Conservation (phyloP, 2,113 vertebrate genomes). For the Ophthalmolycus amberensis region DNA sequence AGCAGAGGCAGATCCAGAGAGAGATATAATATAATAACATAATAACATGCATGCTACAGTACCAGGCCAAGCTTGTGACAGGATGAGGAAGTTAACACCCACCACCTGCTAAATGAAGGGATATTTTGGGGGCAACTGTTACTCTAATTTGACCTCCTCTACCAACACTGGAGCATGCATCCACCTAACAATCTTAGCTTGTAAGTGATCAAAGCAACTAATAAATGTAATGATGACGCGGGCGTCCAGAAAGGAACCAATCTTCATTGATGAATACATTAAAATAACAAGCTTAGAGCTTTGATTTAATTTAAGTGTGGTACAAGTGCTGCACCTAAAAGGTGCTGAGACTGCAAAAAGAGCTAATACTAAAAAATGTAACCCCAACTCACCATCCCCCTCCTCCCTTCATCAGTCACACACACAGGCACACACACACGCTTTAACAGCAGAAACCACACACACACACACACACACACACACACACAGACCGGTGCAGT, state of each 20-base stretch:
- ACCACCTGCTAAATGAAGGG: not conserved
- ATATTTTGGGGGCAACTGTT: not conserved
- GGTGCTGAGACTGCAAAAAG: slow-evolving; percentile 29
- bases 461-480: not conserved
- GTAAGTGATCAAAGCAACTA: not conserved
- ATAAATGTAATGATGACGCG: not conserved
- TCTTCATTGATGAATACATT: not conserved
- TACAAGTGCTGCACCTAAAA: not conserved
- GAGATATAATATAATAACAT: not conserved
- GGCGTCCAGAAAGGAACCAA: not conserved
- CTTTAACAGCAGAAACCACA: slow-evolving; percentile 4
- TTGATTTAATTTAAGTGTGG: not conserved
- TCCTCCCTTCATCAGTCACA: slow-evolving; percentile 9
- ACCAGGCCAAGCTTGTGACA: not conserved
- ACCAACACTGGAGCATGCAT: not conserved
- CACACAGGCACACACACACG: not conserved
- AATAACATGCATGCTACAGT: not conserved
- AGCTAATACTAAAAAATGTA: slow-evolving; percentile 39
- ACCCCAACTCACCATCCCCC: not conserved
- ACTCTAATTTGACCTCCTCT: not conserved
- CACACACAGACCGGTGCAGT: slow-evolving; percentile 70
- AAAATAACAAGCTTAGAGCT: not conserved
- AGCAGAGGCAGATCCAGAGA: not conserved
- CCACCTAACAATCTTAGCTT: not conserved
- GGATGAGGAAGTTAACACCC: not conserved